A percentile compares a stretch with the other conserved stretches of the same genome.
Evolutionary conservation across 2,797 vertebrate genomes (phyloP).

Genomic region (Silurus aristotelis): DNA sequence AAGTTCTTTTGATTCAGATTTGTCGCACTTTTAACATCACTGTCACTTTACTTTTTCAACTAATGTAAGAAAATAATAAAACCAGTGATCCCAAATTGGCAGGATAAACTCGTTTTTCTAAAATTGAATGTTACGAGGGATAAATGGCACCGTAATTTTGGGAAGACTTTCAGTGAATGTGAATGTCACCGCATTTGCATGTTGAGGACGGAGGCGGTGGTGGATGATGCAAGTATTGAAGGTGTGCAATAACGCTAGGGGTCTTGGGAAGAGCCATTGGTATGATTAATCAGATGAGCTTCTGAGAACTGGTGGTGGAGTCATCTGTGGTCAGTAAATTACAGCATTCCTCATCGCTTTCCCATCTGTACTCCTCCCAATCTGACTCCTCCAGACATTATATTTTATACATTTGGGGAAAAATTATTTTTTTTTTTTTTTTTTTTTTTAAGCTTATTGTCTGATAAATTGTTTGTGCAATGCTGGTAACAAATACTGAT

Average conservation of each 20-base stretch:
- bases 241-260: slow-evolving; percentile 63
- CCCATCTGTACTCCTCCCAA: slow-evolving; percentile 64
- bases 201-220: slow-evolving; percentile 2
- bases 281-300: slow-evolving; percentile 71
- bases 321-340: slow-evolving; percentile 72
- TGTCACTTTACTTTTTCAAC: neutral
- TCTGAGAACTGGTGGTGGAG: slow-evolving; percentile 70
- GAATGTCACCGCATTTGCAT: slow-evolving; percentile 4
- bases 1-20: no score
- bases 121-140: neutral
- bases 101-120: neutral
- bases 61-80: neutral
- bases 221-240: slow-evolving; percentile 45
- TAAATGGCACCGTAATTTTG: neutral
- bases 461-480: neutral
- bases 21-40: neutral
- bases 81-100: neutral
- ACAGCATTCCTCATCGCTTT: slow-evolving; percentile 75
- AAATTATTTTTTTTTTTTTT: no score
- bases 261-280: slow-evolving; percentile 60
- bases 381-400: slow-evolving; percentile 39
- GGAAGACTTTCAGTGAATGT: slow-evolving; percentile 10
- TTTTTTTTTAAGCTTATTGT: slow-evolving; percentile 5
- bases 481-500: no score
- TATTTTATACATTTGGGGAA: neutral